phyloP scores from a whole-genome alignment of 2,888 invertebrate genomes.

The Eupeodes luniger region DNA sequence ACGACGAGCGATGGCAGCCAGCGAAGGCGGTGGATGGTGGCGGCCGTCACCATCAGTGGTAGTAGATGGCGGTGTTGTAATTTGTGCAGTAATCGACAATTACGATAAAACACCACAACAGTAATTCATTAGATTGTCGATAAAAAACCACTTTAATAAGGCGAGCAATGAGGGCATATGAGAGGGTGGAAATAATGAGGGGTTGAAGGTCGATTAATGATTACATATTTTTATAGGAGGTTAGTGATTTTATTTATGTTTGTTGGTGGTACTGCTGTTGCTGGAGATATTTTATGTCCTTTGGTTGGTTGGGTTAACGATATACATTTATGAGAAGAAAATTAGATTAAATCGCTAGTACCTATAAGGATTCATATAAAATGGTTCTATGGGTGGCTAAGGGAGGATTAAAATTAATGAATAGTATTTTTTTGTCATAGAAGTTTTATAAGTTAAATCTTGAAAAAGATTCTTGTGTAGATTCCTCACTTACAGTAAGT shows the following conservation, averaged over 20 bases:
- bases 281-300: constrained; percentile 1
- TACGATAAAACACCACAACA: constrained; percentile 52
- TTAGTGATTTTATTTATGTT: background rate
- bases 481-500: too few relatives aligned
- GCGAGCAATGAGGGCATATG: too few relatives aligned
- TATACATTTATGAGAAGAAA: constrained; percentile 1
- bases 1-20: too few relatives aligned
- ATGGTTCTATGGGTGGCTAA: background rate
- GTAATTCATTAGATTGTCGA: constrained; percentile 34
- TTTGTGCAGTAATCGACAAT: constrained; percentile 70
- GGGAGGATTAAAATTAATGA: background rate
- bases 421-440: background rate
- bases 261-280: background rate
- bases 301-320: constrained; percentile 9
- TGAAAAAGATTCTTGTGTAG: too few relatives aligned
- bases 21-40: too few relatives aligned
- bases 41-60: too few relatives aligned
- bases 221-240: constrained; percentile 20
- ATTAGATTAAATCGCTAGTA: background rate
- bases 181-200: background rate
- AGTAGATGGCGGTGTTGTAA: constrained; percentile 43
- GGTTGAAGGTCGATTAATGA: constrained; percentile 15
- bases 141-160: constrained; percentile 35
- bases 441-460: too few relatives aligned
- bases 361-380: background rate